Conservation (phyloP, 2,888 invertebrate genomes). For the Noctua fimbriata region DNA sequence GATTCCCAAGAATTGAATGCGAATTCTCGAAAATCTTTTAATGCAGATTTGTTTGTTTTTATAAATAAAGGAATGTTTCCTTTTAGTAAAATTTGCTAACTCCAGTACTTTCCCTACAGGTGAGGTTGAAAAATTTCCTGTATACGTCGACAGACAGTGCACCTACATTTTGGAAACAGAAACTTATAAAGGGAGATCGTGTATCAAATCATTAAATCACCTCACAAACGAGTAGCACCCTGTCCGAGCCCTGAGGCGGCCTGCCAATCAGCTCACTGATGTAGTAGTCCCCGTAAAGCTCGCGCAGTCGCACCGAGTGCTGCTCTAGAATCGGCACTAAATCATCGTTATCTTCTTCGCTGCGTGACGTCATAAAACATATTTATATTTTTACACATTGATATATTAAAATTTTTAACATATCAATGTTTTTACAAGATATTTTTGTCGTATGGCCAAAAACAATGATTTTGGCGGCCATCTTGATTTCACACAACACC, state of each 20-base stretch:
- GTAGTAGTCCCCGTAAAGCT: constrained; percentile 92
- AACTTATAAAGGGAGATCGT: not conserved
- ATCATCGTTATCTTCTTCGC: constrained; percentile 93
- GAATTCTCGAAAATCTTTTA: too few species aligned
- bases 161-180: not conserved
- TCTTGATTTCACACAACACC: not conserved
- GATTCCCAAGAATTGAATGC: too few species aligned
- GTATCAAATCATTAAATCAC: constrained; percentile 69
- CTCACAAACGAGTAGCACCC: constrained; percentile 91
- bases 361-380: constrained; percentile 65
- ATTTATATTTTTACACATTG: not conserved
- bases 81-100: not conserved
- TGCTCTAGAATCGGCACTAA: constrained; percentile 91
- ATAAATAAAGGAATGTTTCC: too few species aligned
- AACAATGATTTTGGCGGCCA: not conserved
- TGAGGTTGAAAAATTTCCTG: too few species aligned
- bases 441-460: not conserved
- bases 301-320: constrained; percentile 85
- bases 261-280: constrained; percentile 91
- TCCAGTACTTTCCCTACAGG: too few species aligned
- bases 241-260: constrained; percentile 88
- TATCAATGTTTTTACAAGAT: not conserved
- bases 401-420: too few species aligned
- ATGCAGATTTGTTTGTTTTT: too few species aligned
- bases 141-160: not conserved